Percentiles rank a stretch among this genome's conserved stretches.
These are phyloP conservation scores for Zosterops japonicus DNA, from an alignment of 2,113 vertebrate species.

Conservation along the genomic window DNA sequence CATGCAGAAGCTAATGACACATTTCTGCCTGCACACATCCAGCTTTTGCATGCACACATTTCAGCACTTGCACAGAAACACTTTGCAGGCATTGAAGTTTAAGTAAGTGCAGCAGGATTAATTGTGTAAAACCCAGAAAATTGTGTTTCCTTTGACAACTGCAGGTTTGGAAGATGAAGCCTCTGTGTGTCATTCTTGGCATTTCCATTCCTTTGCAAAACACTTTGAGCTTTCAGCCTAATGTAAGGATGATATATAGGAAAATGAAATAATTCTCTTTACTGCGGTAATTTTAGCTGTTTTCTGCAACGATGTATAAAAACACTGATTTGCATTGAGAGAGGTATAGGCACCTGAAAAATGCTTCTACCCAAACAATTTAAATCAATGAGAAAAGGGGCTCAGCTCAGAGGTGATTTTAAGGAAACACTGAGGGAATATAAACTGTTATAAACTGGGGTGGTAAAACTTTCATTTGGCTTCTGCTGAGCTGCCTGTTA, in stretches of 20 bases:
- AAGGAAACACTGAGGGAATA: background rate
- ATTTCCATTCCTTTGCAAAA: slow-evolving; percentile 6
- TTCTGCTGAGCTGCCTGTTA: background rate
- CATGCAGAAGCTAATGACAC: background rate
- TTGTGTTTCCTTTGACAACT: background rate
- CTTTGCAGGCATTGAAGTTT: background rate
- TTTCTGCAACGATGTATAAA: background rate
- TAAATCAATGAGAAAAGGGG: background rate
- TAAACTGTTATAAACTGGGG: background rate
- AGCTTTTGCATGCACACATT: background rate
- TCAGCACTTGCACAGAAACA: background rate
- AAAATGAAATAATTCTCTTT: slow-evolving; percentile 7
- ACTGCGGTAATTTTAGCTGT: background rate
- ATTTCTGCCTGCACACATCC: background rate
- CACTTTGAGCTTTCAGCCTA: background rate
- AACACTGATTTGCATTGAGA: background rate
- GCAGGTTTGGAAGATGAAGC: background rate
- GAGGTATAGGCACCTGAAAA: background rate
- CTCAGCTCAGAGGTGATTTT: background rate
- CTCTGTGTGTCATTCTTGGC: background rate
- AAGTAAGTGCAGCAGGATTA: background rate
- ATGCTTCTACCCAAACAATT: background rate
- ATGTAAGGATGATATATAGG: background rate
- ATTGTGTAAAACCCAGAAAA: background rate
- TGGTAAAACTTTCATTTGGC: background rate